Evolutionary conservation across 1,140 invertebrate genomes (phyloP), one percentile per base, ranked within the genome.

Genomic region (Dendrolimus kikuchii): DNA sequence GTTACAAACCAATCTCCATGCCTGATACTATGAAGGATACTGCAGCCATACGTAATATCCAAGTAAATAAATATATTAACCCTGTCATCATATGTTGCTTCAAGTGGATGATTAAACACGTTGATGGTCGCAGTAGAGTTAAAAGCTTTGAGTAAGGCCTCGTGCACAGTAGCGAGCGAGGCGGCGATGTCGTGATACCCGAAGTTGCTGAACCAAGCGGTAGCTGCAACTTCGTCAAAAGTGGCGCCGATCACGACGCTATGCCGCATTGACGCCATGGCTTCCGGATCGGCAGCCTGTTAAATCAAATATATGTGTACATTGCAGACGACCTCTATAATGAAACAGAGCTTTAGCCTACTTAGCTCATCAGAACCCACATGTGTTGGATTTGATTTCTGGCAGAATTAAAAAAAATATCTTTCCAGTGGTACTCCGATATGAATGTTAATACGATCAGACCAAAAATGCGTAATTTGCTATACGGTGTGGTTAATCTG

Each of bases 141-240:
- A 23, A 60, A 42, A 2, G 68, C 66, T 43, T 72, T 75, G 0
- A 86, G 57, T 10, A 86, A 40, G 7, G 80, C 83, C 0, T 63
- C 49, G 54, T 86, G 76, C 5, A 86, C 42, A 0, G 71, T 63
- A 0, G 74, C 69, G 1, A 85, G 59, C 4, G 81, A 81, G 2
- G 66, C 77, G 0, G 80, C 75, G 1, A 85, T 70, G 48, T 84
- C 81, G 56, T 86, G 83, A 59, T 77, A 83, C 0, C 71, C 80
- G 50, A 85, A 85, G 51, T 83, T 83, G 50, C 81, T 86, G 65
- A 84, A 86, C 81, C 81, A 85, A 0, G 77, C 76, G 0, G 67
- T 76, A 0, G 70, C 81, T 0, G 62, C 50, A 8, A 63, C 49
- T 10, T 85, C 75, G n/a, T 57, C 49, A 38, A 85, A 73, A 4